Evolutionary conservation across 64 coral and sea anemone species (phyloP), one percentile per base, ranked within the genome.

Genomic region (Porites australiensis): DNA sequence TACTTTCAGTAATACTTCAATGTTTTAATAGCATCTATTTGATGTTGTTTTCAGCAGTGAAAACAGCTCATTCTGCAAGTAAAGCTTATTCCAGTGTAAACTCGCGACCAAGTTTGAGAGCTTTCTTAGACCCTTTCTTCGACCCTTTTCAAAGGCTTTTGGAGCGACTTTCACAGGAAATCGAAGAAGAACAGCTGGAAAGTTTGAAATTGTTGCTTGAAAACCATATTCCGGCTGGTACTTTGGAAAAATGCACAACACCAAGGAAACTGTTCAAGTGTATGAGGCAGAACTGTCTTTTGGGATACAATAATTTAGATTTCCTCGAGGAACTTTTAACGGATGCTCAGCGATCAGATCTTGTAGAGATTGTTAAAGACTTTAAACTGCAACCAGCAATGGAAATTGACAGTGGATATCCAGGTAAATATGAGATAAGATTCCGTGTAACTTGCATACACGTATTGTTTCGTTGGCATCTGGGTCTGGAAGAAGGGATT

Each of bases 291-390:
- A 47, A 69, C 3, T 46, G 44, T 84, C 58, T 84, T 16, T 20
- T 84, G 8, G 63, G 19, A 69, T 61, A 84, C 50, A 10, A 54
- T 68, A 68, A 84, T 8, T 45, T 84, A 18, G 81, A 68, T n/a
- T 9, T 8, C 62, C 81, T 84, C 16, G 62, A 52, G 19, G 2
- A 84, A 13, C 58, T 84, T 45, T 63, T 84, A 10, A 22, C 19
- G 5, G 18, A 67, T 3, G 12, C 19, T 50, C 6, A 7, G 5
- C 2, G 81, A 68, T 67, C 16, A 68, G 81, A 84, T 84, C 81
- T 84, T 52, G 44, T 21, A 64, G 61, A 19, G 2, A 15, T 45
- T 67, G 44, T 84, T 2, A 68, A n/a, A 10, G 18, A 50, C 51
- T 84, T 82, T 64, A 49, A 23, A 23, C 22, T 15, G 77, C 52